phyloP scores from a whole-genome alignment of 2,113 vertebrate species.

The Syrrhaptes paradoxus region DNA sequence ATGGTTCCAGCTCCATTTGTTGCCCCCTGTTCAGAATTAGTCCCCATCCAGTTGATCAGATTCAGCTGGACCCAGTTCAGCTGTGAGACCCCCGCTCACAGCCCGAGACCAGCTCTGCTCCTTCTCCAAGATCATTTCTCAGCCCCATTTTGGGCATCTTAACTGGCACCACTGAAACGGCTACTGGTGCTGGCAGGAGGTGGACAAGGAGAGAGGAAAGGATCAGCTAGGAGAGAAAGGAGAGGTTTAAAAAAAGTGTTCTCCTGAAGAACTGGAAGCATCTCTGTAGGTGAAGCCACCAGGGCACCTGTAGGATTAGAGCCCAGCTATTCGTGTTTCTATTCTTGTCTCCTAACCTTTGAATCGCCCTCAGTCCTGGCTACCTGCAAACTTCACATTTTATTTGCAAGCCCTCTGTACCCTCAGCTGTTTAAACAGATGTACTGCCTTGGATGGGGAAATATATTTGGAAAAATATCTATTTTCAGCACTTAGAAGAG shows the following conservation, averaged over 20 bases:
- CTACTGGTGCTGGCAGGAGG: neutral
- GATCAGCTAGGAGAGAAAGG: neutral
- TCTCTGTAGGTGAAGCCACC: neutral
- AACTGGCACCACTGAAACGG: neutral
- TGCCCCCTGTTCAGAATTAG: neutral
- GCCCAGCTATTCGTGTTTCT: neutral
- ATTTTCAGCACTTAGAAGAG: constrained; percentile 10
- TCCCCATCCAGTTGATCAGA: neutral
- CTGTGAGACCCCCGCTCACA: accelerated
- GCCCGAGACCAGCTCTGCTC: neutral
- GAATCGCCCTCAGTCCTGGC: neutral
- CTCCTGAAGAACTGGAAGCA: neutral
- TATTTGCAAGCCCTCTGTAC: neutral
- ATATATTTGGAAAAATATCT: constrained; percentile 9
- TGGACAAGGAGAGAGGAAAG: neutral
- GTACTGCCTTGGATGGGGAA: neutral
- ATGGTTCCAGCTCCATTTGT: neutral
- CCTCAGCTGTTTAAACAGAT: constrained; percentile 6
- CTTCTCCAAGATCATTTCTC: neutral
- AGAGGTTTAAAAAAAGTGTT: neutral
- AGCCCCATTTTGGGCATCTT: neutral
- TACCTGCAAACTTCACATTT: neutral
- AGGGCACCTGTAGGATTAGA: neutral
- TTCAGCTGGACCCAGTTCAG: neutral
- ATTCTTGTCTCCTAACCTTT: neutral